Base-by-base conservation (phyloP, 2,113 vertebrate genomes). In the Tetrao urogallus region DNA sequence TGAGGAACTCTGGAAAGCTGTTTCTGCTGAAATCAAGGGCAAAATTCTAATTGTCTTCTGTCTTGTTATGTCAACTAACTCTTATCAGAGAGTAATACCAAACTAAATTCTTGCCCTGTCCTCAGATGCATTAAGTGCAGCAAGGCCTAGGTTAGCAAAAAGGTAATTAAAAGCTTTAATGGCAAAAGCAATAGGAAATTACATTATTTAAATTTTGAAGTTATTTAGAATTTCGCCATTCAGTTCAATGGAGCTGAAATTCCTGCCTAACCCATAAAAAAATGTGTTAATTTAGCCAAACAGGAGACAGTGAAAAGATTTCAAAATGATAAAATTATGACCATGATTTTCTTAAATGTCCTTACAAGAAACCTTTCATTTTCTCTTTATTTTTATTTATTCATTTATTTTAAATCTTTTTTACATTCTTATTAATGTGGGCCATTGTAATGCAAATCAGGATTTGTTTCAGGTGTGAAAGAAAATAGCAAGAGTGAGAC, bases 401-500 rank as follows among this genome's bases (percentile, higher is more conserved):
- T 15, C 43, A 13, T 54, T 3, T 22, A 69, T 82, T 63, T 63
- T 50, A 22, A 22, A 24, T 54, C 5, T 25, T 76, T 89, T 66
- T 66, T 17, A 1, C 15, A 52, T 56, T 83, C 90, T 71, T 16
- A 36, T 88, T 32, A 30, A 13, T 84, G 93, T 88, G 96, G 96
- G 95, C 93, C 86, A 89, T 73, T 93, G 88, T 90, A 63, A 86
- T 95, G 96, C 96, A 98, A 95, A 94, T 95, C 89, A 94, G 94
- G 96, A 97, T 98, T 98, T 96, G 96, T 96, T 91, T 94, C 91
- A 86, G 89, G 81, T 96, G 94, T 93, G 95, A 92, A 95, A 97
- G 92, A 98, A 96, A 97, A 97, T 92, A 97, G 93, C 84, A 54
- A 76, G 97, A 90, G 88, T 95, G 84, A 97, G 87, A 97, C 87